These are phyloP conservation scores for Perccottus glenii DNA, from an alignment of 2,113 vertebrate genomes.

Conservation along the genomic window DNA sequence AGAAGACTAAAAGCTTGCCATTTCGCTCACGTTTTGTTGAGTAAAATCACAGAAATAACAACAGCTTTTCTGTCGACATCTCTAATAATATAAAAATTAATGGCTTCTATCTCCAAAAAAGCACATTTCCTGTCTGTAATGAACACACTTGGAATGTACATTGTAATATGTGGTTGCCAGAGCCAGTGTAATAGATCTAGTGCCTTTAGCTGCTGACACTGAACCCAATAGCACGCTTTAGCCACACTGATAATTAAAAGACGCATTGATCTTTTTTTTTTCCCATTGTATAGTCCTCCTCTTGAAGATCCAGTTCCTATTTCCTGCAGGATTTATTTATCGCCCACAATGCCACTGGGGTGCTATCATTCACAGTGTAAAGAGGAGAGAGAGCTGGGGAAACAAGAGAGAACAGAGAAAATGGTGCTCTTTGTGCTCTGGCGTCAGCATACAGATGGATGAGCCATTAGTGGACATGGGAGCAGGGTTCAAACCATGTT, in stretches of 20 bases:
- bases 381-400: conserved; percentile 62
- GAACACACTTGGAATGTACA: conserved; percentile 35
- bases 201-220: conserved; percentile 44
- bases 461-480: conserved; percentile 66
- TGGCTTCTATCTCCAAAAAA: conserved; percentile 20
- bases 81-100: conserved; percentile 27
- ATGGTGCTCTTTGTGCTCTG: conserved; percentile 61
- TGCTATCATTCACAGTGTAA: conserved; percentile 69
- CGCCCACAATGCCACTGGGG: conserved; percentile 69
- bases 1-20: not conserved
- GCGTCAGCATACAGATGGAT: conserved; percentile 65
- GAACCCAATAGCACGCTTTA: conserved; percentile 60
- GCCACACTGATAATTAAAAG: conserved; percentile 76
- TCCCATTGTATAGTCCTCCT: conserved; percentile 38
- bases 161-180: conserved; percentile 34
- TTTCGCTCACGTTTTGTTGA: conserved; percentile 7
- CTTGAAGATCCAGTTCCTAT: conserved; percentile 66
- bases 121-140: conserved; percentile 38
- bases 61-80: conserved; percentile 9
- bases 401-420: conserved; percentile 60
- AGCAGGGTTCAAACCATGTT: conserved; percentile 57
- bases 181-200: conserved; percentile 62
- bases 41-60: conserved; percentile 3
- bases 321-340: conserved; percentile 77
- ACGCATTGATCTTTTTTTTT: conserved; percentile 68